Evolutionary conservation across 2,888 invertebrate species (phyloP).

Genomic region (Caenorhabditis plicata): DNA sequence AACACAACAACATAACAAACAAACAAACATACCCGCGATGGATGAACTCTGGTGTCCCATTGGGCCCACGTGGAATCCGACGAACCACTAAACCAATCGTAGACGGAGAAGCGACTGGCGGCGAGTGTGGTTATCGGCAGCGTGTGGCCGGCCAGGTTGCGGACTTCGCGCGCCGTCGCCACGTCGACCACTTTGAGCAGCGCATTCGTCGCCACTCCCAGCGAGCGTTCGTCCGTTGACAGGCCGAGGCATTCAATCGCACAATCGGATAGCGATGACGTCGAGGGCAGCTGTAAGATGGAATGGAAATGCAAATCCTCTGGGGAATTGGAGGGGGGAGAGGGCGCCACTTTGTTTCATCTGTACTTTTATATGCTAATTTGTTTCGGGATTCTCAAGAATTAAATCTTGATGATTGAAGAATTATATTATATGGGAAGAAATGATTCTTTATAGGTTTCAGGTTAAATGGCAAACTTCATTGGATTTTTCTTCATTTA

Average conservation of each 20-base stretch:
- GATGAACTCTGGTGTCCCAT: slow-evolving; percentile 31
- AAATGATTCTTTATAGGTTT: background rate
- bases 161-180: slow-evolving; percentile 10
- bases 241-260: slow-evolving; percentile 22
- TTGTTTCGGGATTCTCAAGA: background rate
- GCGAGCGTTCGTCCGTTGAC: slow-evolving; percentile 24
- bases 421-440: background rate
- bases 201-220: slow-evolving; percentile 22
- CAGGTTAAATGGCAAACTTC: background rate
- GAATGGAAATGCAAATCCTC: no score
- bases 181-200: slow-evolving; percentile 28
- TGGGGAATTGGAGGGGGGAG: no score
- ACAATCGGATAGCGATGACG: slow-evolving; percentile 21
- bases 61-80: slow-evolving; percentile 24
- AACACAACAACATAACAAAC: background rate
- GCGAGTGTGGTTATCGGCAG: slow-evolving; percentile 21
- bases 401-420: background rate
- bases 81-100: slow-evolving; percentile 16
- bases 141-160: slow-evolving; percentile 21
- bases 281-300: slow-evolving; percentile 25
- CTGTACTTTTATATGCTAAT: background rate
- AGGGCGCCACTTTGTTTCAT: no score
- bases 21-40: slow-evolving; percentile 6
- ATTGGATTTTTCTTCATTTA: background rate
- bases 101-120: slow-evolving; percentile 21